phyloP scores from a whole-genome alignment of 2,797 vertebrate species.

The Bradypodion ventrale region DNA sequence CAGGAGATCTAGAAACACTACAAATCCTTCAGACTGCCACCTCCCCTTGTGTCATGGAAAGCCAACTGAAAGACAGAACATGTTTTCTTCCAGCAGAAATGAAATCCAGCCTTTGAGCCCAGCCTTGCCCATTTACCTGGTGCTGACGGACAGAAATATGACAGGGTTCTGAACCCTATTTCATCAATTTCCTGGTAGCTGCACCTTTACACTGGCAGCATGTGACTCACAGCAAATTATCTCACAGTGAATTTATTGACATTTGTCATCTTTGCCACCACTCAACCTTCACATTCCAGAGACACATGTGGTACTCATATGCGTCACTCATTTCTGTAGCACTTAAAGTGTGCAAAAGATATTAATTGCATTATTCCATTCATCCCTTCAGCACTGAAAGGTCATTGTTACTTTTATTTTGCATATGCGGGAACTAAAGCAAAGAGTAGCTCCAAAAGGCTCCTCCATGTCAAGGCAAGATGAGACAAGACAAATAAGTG shows the following conservation, averaged over 20 bases:
- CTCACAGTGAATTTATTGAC: neutral
- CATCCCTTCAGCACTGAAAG: neutral
- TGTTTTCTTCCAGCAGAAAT: neutral
- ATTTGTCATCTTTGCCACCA: neutral
- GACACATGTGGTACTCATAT: neutral
- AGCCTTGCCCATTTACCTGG: neutral
- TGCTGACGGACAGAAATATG: neutral
- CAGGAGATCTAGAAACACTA: neutral
- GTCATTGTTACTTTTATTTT: neutral
- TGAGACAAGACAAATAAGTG: neutral
- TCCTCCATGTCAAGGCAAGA: neutral
- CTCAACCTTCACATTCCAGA: neutral
- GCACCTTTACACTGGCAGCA: neutral
- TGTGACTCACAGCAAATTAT: slow-evolving; percentile 24
- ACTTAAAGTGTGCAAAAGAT: neutral
- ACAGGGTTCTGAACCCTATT: neutral
- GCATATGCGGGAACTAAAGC: neutral
- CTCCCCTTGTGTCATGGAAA: neutral
- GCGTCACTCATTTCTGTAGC: neutral
- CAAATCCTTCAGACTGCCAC: neutral
- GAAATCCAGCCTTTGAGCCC: neutral
- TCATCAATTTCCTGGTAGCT: neutral
- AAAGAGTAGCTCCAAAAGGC: neutral
- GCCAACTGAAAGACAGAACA: neutral
- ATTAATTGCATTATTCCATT: neutral